Conservation (phyloP, 2,888 invertebrate species). For the Phyllotreta striolata region DNA sequence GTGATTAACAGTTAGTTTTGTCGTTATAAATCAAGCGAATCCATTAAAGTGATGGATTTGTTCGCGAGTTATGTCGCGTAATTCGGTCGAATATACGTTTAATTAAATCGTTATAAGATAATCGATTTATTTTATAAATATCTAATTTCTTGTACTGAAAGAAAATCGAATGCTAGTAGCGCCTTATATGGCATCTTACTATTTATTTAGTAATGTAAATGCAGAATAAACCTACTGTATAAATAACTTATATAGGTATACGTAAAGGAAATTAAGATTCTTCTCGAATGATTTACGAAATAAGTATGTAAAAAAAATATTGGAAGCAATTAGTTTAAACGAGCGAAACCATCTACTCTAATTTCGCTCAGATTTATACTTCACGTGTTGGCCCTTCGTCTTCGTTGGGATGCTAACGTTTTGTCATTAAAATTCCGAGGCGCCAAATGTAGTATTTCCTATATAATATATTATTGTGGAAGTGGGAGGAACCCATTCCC, state of each 20-base stretch:
- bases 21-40: constrained; percentile 17
- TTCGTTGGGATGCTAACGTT: constrained; percentile 44
- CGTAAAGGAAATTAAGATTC: too few species aligned
- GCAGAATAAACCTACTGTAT: too few species aligned
- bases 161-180: too few species aligned
- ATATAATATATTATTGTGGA: constrained; percentile 57
- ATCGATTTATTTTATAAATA: too few species aligned
- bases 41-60: constrained; percentile 16
- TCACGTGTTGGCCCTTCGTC: constrained; percentile 39
- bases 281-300: too few species aligned
- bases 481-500: constrained; percentile 55
- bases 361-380: constrained; percentile 42
- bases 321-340: constrained; percentile 38
- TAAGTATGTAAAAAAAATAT: constrained; percentile 20
- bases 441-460: constrained; percentile 54
- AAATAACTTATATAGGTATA: too few species aligned
- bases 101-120: not conserved
- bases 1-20: constrained; percentile 33
- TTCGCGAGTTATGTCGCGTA: not conserved
- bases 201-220: too few species aligned
- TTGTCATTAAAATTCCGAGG: constrained; percentile 56
- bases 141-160: too few species aligned
- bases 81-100: not conserved
- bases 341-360: constrained; percentile 35
- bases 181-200: too few species aligned